A percentile compares a stretch with the other conserved stretches of the same genome.
Conservation (phyloP, 2,113 vertebrate species). For the Dipodomys spectabilis region DNA sequence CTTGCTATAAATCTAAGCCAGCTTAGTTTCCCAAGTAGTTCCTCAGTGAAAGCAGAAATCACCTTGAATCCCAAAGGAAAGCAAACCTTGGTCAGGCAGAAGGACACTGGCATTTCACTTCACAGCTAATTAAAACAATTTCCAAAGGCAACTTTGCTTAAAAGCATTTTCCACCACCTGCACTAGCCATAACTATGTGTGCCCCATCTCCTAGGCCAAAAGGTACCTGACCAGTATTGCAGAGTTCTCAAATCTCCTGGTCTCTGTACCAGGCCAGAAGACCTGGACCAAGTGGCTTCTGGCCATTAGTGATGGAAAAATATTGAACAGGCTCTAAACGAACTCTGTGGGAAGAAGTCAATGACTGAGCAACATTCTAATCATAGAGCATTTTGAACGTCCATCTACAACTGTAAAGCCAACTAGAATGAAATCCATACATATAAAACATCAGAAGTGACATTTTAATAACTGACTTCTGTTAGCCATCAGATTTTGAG, state of each 20-base stretch:
- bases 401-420: background rate
- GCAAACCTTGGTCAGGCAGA: background rate
- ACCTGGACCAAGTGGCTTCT: background rate
- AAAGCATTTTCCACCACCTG: background rate
- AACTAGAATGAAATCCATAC: slow-evolving; percentile 42
- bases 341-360: background rate
- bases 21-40: background rate
- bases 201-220: background rate
- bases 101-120: background rate
- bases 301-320: background rate
- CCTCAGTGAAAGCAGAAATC: background rate
- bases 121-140: background rate
- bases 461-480: slow-evolving; percentile 56
- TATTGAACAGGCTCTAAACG: background rate
- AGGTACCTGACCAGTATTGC: background rate
- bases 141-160: background rate
- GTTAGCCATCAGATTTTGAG: slow-evolving; percentile 45
- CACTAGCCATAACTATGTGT: background rate
- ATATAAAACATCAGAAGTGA: slow-evolving; percentile 34
- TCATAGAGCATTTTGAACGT: background rate
- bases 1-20: background rate
- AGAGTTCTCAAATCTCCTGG: background rate
- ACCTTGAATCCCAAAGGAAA: background rate
- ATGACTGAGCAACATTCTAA: background rate
- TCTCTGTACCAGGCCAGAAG: background rate